Base-by-base conservation (phyloP, 1,140 invertebrate species). In the Drosophila littoralis region DNA sequence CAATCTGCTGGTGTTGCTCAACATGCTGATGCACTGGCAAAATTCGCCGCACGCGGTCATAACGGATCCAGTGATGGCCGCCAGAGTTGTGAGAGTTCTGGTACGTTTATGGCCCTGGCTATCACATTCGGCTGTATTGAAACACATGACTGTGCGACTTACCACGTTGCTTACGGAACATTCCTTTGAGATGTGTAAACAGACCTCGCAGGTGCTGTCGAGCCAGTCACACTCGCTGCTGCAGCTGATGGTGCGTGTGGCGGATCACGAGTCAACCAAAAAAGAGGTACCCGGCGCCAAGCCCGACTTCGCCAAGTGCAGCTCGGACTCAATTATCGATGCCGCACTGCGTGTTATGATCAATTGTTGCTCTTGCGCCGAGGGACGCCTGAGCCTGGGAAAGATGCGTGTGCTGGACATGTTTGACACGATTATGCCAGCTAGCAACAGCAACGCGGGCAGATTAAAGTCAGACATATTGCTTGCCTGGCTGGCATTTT, bases 401-500 rank as follows among this genome's bases (percentile, higher is more conserved):
- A 92, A 92, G 55, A 67, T 86, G 77, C 91, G 88, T 35, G 79
- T 93, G 7, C 81, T 94, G 42, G 90, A 92, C 67, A 86, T 91
- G 58, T 79, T 93, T 3, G 77, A 86, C 22, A 90, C 83, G 6
- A 74, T 94, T 15, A 48, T 89, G 6, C 85, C 84, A 0, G 46
- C 54, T 2, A 63, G 10, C 17, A 36, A 9, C 7, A 17, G 36
- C 7, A 61, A 40, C 17, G 6, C 15, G 7, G 2, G 10, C 6
- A 94, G 93, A 69, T 83, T 93, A 0, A 93, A 92, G 83, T 82
- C 92, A n/a, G 68, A 50, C 3, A 78, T 93, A 1, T 73, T 93
- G 66, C 52, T 79, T 2, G 57, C 91, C 5, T 94, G 93, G 93
- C 79, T 94, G n/a, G 66, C 90, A 35, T 93, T 94, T 68, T 83